Percentiles rank a stretch among this genome's conserved stretches.
Conservation (phyloP, 2,888 invertebrate species). For the Spisula solida region DNA sequence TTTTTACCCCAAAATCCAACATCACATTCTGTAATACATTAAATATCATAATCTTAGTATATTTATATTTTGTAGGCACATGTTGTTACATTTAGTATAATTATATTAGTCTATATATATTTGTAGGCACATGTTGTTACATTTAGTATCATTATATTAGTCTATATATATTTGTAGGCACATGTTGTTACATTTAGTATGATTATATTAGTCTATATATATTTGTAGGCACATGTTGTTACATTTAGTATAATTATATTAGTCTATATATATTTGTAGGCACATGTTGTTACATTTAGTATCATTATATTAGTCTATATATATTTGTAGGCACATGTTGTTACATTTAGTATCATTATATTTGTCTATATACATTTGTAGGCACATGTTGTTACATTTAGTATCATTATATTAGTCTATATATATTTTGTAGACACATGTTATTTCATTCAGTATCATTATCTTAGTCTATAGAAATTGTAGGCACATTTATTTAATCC, state of each 20-base stretch:
- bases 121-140: conserved; percentile 45
- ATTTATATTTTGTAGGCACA: neutral
- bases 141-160: neutral
- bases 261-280: neutral
- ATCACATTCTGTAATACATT: conserved; percentile 45
- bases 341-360: neutral
- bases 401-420: neutral
- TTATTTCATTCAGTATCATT: neutral
- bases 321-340: conserved; percentile 44
- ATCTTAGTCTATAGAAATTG: neutral
- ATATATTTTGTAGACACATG: neutral
- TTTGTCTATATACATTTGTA: neutral
- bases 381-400: conserved; percentile 44
- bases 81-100: neutral
- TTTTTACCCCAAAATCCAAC: conserved; percentile 49
- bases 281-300: conserved; percentile 42
- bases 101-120: neutral
- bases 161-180: neutral
- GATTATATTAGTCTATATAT: neutral
- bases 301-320: neutral
- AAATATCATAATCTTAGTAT: neutral
- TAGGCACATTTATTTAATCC: neutral
- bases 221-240: conserved; percentile 45
- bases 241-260: neutral
- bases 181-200: conserved; percentile 37